These are phyloP conservation scores for Rotaria macrura DNA, from an alignment of 2,888 invertebrate genomes.

Conservation along the genomic window DNA sequence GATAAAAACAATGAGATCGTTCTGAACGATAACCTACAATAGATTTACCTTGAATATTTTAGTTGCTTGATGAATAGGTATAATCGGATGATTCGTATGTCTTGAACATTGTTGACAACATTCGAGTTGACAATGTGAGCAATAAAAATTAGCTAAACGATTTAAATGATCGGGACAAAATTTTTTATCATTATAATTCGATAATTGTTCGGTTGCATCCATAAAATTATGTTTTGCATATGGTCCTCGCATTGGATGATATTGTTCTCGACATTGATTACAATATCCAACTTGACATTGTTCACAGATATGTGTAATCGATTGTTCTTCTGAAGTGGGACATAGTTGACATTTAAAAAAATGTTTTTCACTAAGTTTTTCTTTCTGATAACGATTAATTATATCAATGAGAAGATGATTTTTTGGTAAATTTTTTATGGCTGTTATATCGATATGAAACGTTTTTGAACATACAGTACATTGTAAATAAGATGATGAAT, in stretches of 20 bases:
- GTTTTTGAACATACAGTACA: conserved; percentile 74
- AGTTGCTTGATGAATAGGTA: background rate
- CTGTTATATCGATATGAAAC: conserved; percentile 83
- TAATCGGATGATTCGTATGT: background rate
- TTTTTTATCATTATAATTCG: background rate
- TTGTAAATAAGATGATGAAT: conserved; percentile 35
- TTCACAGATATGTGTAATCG: conserved; percentile 78
- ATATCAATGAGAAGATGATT: conserved; percentile 85
- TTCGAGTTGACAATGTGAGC: background rate
- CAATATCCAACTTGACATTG: conserved; percentile 80
- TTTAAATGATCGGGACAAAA: background rate
- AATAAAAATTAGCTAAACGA: background rate
- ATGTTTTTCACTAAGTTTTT: conserved; percentile 45
- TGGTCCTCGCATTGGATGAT: conserved; percentile 85
- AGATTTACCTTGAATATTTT: background rate
- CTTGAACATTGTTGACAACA: conserved; percentile 3
- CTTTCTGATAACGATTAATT: conserved; percentile 64
- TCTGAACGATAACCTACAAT: too few species aligned
- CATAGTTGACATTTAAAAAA: conserved; percentile 31
- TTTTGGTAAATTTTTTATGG: conserved; percentile 75
- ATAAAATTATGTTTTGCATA: conserved; percentile 77
- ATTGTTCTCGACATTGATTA: conserved; percentile 74
- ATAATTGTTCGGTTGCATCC: conserved; percentile 38
- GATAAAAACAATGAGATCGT: background rate
- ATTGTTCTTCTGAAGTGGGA: conserved; percentile 42